Conservation (phyloP, 2,888 invertebrate species). For the Cosmorhoe ocellata region DNA sequence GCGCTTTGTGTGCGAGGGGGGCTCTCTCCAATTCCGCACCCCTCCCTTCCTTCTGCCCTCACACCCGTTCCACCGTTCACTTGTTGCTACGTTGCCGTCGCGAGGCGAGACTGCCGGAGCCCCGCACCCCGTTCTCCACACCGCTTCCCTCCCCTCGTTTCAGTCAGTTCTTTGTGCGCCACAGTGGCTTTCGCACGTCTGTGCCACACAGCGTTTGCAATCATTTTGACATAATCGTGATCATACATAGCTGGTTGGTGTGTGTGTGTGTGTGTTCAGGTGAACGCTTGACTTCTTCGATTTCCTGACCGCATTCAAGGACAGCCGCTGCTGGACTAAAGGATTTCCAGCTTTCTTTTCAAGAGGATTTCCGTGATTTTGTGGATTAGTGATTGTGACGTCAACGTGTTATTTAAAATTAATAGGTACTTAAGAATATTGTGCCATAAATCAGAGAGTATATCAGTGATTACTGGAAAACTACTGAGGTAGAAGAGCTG, state of each 20-base stretch:
- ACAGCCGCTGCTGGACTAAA: slow-evolving; percentile 39
- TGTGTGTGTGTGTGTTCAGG: slow-evolving; percentile 46
- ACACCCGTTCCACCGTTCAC: slow-evolving; percentile 73
- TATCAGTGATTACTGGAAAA: slow-evolving; percentile 34
- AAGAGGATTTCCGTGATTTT: slow-evolving; percentile 42
- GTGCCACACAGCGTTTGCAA: slow-evolving; percentile 54
- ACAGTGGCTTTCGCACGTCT: slow-evolving; percentile 67
- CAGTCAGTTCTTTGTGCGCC: slow-evolving; percentile 82
- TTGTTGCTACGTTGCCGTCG: slow-evolving; percentile 75
- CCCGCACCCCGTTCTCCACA: slow-evolving; percentile 57
- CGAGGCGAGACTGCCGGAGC: slow-evolving; percentile 66
- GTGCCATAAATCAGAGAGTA: slow-evolving; percentile 38
- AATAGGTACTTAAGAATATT: slow-evolving; percentile 36
- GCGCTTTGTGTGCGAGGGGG: slow-evolving; percentile 58
- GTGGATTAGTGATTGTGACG: slow-evolving; percentile 62
- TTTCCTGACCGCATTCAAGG: slow-evolving; percentile 63
- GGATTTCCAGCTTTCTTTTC: slow-evolving; percentile 38
- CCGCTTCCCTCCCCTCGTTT: slow-evolving; percentile 71
- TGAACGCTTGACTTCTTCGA: slow-evolving; percentile 55
- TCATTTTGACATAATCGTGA: slow-evolving; percentile 61
- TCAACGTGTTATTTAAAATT: slow-evolving; percentile 38
- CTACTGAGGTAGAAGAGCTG: slow-evolving; percentile 35
- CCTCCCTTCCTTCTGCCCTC: slow-evolving; percentile 45
- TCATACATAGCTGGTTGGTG: slow-evolving; percentile 59
- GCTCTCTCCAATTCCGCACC: slow-evolving; percentile 49